Evolutionary conservation across 1,140 invertebrate genomes (phyloP), one percentile per base, ranked within the genome.

Genomic region (Habropoda laboriosa): DNA sequence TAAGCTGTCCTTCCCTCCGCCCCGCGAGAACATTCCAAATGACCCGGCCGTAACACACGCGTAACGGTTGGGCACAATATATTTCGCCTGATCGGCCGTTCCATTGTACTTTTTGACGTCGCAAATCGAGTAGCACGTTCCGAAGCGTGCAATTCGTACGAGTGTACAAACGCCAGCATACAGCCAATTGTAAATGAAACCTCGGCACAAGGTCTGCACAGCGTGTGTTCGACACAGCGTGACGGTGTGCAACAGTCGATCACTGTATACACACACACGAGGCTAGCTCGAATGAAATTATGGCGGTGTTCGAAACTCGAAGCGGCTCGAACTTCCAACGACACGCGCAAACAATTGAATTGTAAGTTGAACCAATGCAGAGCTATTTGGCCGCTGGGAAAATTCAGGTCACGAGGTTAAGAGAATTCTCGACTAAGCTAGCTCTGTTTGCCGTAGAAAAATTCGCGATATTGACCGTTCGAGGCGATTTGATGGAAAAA

Each of bases 101-200:
- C 32, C 3, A 66, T 47, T 66, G 32, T 21, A n/a, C 8, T 12
- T 4, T 5, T 18, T 18, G 42, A 13, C 40, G 47, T 45, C 27
- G 27, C 8, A 16, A 10, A 24, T 4, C 32, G 63, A 21, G 27
- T 47, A 3, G 47, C 47, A n/a, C 21, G 7, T 35, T 68, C n/a
- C 53, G 47, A 53, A 16, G 13, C 21, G 30, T 35, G 21, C 45
- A 16, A 51, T 67, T 7, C 38, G 24, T 8, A 8, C 24, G 7
- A 18, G 35, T 27, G 21, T 24, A 3, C 13, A 3, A 0, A 13
- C 1, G 10, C 16, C 13, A 38, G n/a, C 16, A 38, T n/a, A 12
- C n/a, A n/a, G 13, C 13, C 16, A 38, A 51, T 38, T 68, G 47
- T 68, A 53, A 68, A 68, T 7, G 47, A 68, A 68, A 68, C 16